These are phyloP conservation scores for Druon quercuslanigerum DNA, from an alignment of 1,140 invertebrate genomes.

Conservation along the genomic window DNA sequence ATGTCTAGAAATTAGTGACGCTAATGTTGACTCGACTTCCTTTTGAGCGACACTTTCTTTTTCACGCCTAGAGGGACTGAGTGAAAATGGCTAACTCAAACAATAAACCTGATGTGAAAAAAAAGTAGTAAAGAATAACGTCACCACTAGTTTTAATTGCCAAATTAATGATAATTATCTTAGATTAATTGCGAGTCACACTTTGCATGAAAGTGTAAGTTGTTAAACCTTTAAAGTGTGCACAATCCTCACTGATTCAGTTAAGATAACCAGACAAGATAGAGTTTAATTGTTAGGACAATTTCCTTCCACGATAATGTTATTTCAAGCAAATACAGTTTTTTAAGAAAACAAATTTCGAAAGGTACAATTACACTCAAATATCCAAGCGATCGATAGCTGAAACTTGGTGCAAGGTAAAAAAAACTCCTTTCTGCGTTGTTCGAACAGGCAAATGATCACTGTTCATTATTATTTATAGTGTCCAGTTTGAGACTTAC, in stretches of 20 bases:
- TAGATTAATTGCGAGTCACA: background rate
- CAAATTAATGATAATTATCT: background rate
- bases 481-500: background rate
- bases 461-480: slow-evolving; percentile 15
- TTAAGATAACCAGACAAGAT: no score
- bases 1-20: background rate
- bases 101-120: background rate
- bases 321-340: no score
- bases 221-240: no score
- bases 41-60: slow-evolving; percentile 2
- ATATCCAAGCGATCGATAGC: background rate
- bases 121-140: background rate
- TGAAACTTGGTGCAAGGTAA: slow-evolving; percentile 2
- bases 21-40: background rate
- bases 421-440: background rate
- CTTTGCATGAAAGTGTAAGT: slow-evolving; percentile 2
- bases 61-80: background rate
- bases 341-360: no score
- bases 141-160: background rate
- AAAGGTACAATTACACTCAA: background rate
- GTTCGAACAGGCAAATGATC: background rate
- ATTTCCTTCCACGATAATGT: no score
- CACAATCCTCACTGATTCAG: no score
- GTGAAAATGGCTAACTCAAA: background rate
- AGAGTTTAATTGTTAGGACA: no score